phyloP scores from a whole-genome alignment of 2,888 invertebrate species.

The Icerya purchasi region DNA sequence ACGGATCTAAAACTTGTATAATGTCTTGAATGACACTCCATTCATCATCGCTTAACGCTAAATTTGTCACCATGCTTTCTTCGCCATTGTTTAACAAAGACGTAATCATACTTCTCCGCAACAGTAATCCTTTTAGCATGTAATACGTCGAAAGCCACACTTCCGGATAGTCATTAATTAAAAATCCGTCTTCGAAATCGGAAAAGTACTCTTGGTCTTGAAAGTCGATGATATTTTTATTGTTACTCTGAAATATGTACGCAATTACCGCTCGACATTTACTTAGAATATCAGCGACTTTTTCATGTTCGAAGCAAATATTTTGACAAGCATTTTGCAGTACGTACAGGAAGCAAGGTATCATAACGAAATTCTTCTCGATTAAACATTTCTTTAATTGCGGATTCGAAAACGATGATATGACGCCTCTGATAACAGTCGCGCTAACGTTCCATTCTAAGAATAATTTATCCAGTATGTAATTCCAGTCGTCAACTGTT shows the following conservation, averaged over 20 bases:
- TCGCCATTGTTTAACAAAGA: slow-evolving; percentile 24
- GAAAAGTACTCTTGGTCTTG: slow-evolving; percentile 3
- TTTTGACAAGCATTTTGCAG: slow-evolving; percentile 23
- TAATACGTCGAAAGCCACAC: slow-evolving; percentile 29
- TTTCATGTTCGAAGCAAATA: slow-evolving; percentile 25
- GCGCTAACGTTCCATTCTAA: slow-evolving; percentile 27
- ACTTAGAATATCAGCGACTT: slow-evolving; percentile 24
- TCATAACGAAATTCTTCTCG: slow-evolving; percentile 24
- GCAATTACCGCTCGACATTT: slow-evolving; percentile 23
- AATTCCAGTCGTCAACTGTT: slow-evolving; percentile 25
- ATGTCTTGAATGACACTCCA: slow-evolving; percentile 28
- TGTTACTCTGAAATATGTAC: background rate
- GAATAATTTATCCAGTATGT: slow-evolving; percentile 24
- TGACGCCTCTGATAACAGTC: slow-evolving; percentile 27
- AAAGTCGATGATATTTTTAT: background rate
- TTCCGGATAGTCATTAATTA: slow-evolving; percentile 19
- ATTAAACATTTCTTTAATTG: slow-evolving; percentile 24
- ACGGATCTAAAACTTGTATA: slow-evolving; percentile 27
- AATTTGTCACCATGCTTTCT: slow-evolving; percentile 23
- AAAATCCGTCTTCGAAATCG: slow-evolving; percentile 18
- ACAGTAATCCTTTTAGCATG: slow-evolving; percentile 27
- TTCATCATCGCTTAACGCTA: slow-evolving; percentile 25
- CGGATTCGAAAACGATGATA: slow-evolving; percentile 24
- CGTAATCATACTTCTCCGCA: slow-evolving; percentile 22
- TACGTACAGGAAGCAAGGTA: slow-evolving; percentile 28